Evolutionary conservation across 23 tunicate genomes (phyloP), one percentile per base, ranked within the genome.

Genomic region (Styela clava): DNA sequence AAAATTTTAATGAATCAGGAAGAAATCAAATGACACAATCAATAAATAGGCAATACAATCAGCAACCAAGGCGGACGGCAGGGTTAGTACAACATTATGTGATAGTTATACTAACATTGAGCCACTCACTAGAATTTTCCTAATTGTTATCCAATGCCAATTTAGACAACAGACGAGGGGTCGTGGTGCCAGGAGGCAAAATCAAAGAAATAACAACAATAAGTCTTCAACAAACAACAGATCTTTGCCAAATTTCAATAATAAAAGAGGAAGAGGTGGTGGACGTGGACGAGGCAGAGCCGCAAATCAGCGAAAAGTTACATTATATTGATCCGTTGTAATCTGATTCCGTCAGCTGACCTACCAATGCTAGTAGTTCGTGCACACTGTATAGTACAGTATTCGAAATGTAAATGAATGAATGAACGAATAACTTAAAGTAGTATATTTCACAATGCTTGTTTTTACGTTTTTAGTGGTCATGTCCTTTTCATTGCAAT

Each of bases 21-120:
- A 29, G 24, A 16, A 67, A 67, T 0, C 19, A 67, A 27, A 1
- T 67, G 30, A 22, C 71, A 16, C 31, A 29, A 25, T 67, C 31
- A 29, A 67, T 16, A 44, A 76, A 51, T 64, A 76, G 81, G 37
- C 52, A 44, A 52, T 76, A 76, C 65, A 76, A 76, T 44, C 68
- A 44, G 24, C 81, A 76, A 44, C 81, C 81, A 76, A 24, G 81
- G 27, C 81, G 64, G 12, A 29, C 16, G 12, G 71, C 71, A 67
- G 22, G 71, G 71, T 67, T 32, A 18, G 32, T 72, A 0, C 29
- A 24, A 24, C 78, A 31, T 23, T 19, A 23, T 69, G n/a, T 69
- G 74, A 69, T n/a, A 69, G 24, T 19, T 0, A 23, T 24, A 19
- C 24, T 22, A 24, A 1, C 27, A 25, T 23, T 69, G n/a, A n/a